Evolutionary conservation across 2,797 vertebrate genomes (phyloP), one percentile per base, ranked within the genome.

Genomic region (Periophthalmus magnuspinnatus): DNA sequence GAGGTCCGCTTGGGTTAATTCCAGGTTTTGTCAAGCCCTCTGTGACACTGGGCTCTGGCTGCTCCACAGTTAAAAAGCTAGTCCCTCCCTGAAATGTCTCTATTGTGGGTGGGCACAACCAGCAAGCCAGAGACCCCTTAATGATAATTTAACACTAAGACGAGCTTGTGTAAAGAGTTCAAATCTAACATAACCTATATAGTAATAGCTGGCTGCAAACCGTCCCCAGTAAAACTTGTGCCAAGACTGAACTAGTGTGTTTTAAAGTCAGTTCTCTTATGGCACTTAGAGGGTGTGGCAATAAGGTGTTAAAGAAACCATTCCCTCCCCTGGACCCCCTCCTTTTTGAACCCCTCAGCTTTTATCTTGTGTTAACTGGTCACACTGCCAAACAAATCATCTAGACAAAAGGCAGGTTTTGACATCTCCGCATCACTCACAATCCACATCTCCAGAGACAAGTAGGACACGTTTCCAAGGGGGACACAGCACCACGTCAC

Each of bases 381-480:
- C 86, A 88, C 89, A 91, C 89, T 90, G 84, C 85, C 84, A 86
- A 91, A 90, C 85, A 90, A 86, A 89, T 84, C 71, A 65, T 79
- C 36, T 0, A 74, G 81, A 88, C 86, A 83, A 87, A 88, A 84
- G 85, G 75, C 58, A 22, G 48, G 32, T 64, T 82, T 86, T 89
- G 91, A 55, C 89, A 87, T 80, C 82, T 75, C 71, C 67, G 68
- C 65, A 83, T 85, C 77, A 78, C 33, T 70, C 72, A 64, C 84
- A 84, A 90, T 91, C 88, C 84, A 83, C 89, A 85, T 88, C 79
- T 63, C 77, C 65, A 0, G 5, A 68, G 69, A 81, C 61, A 78
- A 86, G 82, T 78, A 83, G 79, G 85, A 87, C 68, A 69, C 22
- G 13, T 63, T 41, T 41, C 33, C 8, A 13, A 8, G 28, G 21